phyloP scores from a whole-genome alignment of 2,113 vertebrate genomes.

The Syrrhaptes paradoxus region DNA sequence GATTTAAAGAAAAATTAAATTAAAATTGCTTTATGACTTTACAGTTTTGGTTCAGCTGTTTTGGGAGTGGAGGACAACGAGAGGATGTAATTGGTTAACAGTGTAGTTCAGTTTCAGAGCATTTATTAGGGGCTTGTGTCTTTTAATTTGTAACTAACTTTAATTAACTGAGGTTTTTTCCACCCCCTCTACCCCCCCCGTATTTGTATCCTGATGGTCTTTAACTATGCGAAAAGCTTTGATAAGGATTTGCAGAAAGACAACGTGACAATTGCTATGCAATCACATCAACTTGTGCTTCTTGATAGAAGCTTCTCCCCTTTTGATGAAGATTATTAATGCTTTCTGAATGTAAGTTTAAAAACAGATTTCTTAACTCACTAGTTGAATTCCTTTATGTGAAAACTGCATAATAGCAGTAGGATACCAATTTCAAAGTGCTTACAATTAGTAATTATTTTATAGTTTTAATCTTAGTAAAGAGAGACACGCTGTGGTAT shows the following conservation, averaged over 20 bases:
- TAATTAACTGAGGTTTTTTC: background rate
- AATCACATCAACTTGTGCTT: background rate
- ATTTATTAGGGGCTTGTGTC: background rate
- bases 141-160: background rate
- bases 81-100: background rate
- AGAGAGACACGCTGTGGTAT: background rate
- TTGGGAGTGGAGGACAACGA: background rate
- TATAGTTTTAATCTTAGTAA: background rate
- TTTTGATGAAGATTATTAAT: background rate
- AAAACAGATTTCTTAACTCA: background rate
- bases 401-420: background rate
- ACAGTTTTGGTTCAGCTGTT: background rate
- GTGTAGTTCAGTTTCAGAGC: background rate
- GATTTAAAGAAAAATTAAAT: background rate
- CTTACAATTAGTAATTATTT: constrained; percentile 17
- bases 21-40: background rate
- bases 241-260: background rate
- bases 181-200: too few relatives aligned
- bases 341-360: background rate
- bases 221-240: background rate
- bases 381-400: background rate
- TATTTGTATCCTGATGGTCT: background rate
- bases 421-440: background rate
- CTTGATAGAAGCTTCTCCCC: background rate
- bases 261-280: background rate